These are phyloP conservation scores for Chrysomela aeneicollis DNA, from an alignment of 2,888 invertebrate species.

Conservation along the genomic window DNA sequence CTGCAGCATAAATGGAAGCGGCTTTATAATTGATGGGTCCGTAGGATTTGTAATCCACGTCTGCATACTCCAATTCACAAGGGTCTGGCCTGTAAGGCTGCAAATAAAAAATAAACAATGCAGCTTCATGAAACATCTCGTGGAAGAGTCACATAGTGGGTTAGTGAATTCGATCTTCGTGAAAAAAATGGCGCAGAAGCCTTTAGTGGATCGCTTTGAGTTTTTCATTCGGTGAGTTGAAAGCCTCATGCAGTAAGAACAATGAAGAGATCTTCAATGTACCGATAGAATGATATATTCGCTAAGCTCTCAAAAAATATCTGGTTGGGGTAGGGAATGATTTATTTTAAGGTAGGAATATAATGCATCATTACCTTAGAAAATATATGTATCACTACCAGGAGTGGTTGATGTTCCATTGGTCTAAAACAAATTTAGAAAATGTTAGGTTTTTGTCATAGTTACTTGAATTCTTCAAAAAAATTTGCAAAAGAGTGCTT, in stretches of 20 bases:
- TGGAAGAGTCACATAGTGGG: too few species aligned
- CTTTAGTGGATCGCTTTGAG: not conserved
- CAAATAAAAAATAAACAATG: conserved; percentile 41
- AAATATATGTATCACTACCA: conserved; percentile 87
- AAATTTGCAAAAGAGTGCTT: too few species aligned
- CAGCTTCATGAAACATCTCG: not conserved
- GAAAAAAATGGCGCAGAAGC: not conserved
- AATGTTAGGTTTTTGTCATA: conserved; percentile 31
- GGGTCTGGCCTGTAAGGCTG: conserved; percentile 83
- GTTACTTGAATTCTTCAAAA: not conserved
- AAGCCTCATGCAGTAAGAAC: not conserved
- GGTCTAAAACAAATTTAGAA: conserved; percentile 68
- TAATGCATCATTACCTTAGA: conserved; percentile 64
- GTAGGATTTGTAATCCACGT: conserved; percentile 88
- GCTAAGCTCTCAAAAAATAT: too few species aligned
- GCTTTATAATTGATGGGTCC: conserved; percentile 93
- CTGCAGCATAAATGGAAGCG: conserved; percentile 82
- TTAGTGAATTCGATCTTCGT: not conserved
- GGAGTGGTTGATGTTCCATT: conserved; percentile 73
- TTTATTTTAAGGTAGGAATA: not conserved
- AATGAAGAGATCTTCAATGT: not conserved
- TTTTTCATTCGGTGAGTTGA: not conserved
- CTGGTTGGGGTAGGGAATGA: not conserved
- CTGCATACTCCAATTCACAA: conserved; percentile 87
- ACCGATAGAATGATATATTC: not conserved